Base-by-base conservation (phyloP, 2,797 vertebrate species). In the Toxotes lorentzi region DNA sequence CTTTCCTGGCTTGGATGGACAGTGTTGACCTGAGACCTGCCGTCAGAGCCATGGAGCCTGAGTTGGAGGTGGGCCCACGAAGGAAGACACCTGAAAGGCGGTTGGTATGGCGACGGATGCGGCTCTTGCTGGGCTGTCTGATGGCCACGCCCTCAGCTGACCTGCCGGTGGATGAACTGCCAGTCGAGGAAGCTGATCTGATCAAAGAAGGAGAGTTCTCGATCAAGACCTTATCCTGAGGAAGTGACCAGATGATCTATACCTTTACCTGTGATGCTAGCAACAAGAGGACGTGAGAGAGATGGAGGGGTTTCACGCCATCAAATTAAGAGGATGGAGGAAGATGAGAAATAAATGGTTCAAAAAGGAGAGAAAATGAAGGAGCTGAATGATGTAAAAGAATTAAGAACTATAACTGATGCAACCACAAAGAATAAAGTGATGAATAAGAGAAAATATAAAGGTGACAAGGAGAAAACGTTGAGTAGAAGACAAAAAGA, bases 81-180 rank as follows among this genome's bases (percentile, higher is more conserved):
- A 87, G 89, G 82, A 96, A 96, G 86, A 96, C 94, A 0, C 93
- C 93, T 0, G 95, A 95, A 50, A 96, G 89, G n/a, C 95, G 94
- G 82, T 95, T 92, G 83, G 94, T 94, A 68, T 95, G 95, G 23
- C 88, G 86, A 38, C 87, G 92, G 85, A 96, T 90, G 78, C 83
- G 93, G 86, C 76, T 95, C 86, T 93, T 95, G 79, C 92, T 86
- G 14, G 94, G 94, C 73, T 94, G 93, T 51, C 92, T 89, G 82
- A 92, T 2, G 17, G 47, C 24, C 24, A 68, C 82, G 0, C 70
- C 87, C 77, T 95, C 95, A 0, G 75, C 79, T 3, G 93, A 94
- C 61, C 79, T 86, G 57, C 77, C 68, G 48, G 92, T 91, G 7
- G 90, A 89, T 0, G 79, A 88, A 12, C 80, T 86, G 66, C 81